Conservation (phyloP, 2,888 invertebrate genomes). For the Hirtodrosophila cameraria region DNA sequence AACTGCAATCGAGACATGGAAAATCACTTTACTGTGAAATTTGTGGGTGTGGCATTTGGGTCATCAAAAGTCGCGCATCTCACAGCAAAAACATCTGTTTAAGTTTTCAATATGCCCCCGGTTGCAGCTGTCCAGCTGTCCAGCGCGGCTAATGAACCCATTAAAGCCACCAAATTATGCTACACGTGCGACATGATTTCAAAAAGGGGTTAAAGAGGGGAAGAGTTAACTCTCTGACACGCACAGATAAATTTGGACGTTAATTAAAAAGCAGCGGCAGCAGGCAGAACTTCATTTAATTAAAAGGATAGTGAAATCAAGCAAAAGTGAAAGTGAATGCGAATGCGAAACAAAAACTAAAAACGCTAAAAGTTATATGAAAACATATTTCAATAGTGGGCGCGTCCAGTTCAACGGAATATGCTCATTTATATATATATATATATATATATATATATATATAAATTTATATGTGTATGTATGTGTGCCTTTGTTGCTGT, state of each 20-base stretch:
- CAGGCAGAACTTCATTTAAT: constrained; percentile 56
- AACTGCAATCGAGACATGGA: constrained; percentile 77
- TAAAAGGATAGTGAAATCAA: constrained; percentile 58
- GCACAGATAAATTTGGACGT: constrained; percentile 69
- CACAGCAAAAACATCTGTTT: constrained; percentile 19
- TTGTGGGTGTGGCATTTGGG: constrained; percentile 60
- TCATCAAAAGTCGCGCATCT: constrained; percentile 37
- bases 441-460: constrained; percentile 7
- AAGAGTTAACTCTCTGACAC: constrained; percentile 36
- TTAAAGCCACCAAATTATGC: constrained; percentile 64
- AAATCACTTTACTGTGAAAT: constrained; percentile 63
- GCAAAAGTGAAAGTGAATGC: constrained; percentile 25
- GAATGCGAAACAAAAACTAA: constrained; percentile 34
- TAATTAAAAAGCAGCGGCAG: constrained; percentile 65
- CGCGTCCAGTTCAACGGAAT: constrained; percentile 44
- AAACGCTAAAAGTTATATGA: constrained; percentile 56
- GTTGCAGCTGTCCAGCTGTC: constrained; percentile 57
- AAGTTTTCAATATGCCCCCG: constrained; percentile 5
- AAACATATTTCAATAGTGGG: constrained; percentile 77
- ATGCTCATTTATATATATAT: constrained; percentile 12
- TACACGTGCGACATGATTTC: constrained; percentile 72
- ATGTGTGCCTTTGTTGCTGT: constrained; percentile 32
- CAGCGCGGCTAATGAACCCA: constrained; percentile 76
- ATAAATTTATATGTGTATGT: constrained; percentile 14
- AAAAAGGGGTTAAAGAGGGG: neutral